A percentile compares a stretch with the other conserved stretches of the same genome.
phyloP scores from a whole-genome alignment of 2,888 invertebrate genomes.

The Calameuta filiformis region DNA sequence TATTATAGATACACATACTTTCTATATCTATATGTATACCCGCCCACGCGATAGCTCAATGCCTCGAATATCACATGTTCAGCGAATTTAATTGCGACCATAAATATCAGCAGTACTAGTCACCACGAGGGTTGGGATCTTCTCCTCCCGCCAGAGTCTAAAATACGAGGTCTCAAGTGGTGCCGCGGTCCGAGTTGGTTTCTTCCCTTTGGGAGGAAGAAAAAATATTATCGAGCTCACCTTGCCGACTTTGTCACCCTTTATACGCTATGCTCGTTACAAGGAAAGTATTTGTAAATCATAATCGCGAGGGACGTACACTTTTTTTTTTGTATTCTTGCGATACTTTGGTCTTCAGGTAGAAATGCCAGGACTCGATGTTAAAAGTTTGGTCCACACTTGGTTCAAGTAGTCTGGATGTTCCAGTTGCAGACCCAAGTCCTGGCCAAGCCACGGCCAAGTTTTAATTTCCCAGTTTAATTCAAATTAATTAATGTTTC shows the following conservation, averaged over 20 bases:
- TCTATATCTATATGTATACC: slow-evolving; percentile 4
- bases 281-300: not conserved
- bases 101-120: slow-evolving; percentile 46
- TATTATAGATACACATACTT: not conserved
- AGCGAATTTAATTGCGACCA: slow-evolving; percentile 59
- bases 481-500: too few relatives aligned
- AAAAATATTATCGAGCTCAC: not conserved
- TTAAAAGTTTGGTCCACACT: too few relatives aligned
- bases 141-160: not conserved
- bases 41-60: slow-evolving; percentile 35
- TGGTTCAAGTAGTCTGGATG: too few relatives aligned
- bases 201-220: not conserved
- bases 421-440: too few relatives aligned
- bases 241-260: not conserved
- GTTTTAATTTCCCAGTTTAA: too few relatives aligned
- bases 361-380: too few relatives aligned
- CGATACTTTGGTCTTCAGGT: not conserved
- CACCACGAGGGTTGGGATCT: slow-evolving; percentile 6
- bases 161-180: not conserved
- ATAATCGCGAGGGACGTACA: not conserved
- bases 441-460: too few relatives aligned
- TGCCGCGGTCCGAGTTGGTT: not conserved
- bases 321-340: not conserved
- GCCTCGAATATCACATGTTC: slow-evolving; percentile 38
- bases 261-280: not conserved